Evolutionary conservation across 1,140 invertebrate genomes (phyloP), one percentile per base, ranked within the genome.

Genomic region (Dolichoris vasculosae): DNA sequence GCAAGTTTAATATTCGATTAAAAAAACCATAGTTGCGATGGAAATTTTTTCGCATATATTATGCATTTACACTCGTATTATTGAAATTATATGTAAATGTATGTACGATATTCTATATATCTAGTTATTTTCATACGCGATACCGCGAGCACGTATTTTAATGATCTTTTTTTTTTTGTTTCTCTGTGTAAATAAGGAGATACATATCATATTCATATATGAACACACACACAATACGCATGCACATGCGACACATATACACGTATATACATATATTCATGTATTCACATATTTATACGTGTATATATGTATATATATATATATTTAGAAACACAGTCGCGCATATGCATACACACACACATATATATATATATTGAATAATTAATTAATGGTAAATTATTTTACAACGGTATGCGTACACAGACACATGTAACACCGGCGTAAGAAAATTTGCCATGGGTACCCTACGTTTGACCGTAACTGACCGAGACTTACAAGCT

Each of bases 401-500:
- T 15, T 30, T 46, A 30, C 46, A 32, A 76, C 1, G 30, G 43
- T 32, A 43, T 30, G 40, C 9, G 13, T 30, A 48, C 73, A 51
- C 13, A 75, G 46, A 20, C 7, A 48, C 23, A 30, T 46, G 43
- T 30, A 32, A 46, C 13, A 55, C 46, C 75, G 75, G 75, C 32
- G 2, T 35, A 35, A 35, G 43, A 48, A 23, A 77, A 55, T 77
- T 26, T 77, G 43, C n/a, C n/a, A 51, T 77, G 8, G 46, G n/a
- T 40, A 38, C 51, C 46, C 30, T 17, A 32, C 4, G 15, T 20
- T 40, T 79, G 76, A 79, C 51, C 48, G 78, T 81, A 81, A 40
- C 63, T 81, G 78, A 81, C 78, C 78, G 78, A 67, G 63, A 0
- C 63, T 43, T 48, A 43, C 23, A 26, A 30, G 40, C 40, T 23